phyloP scores from a whole-genome alignment of 2,113 vertebrate species.

The Chauna torquata region DNA sequence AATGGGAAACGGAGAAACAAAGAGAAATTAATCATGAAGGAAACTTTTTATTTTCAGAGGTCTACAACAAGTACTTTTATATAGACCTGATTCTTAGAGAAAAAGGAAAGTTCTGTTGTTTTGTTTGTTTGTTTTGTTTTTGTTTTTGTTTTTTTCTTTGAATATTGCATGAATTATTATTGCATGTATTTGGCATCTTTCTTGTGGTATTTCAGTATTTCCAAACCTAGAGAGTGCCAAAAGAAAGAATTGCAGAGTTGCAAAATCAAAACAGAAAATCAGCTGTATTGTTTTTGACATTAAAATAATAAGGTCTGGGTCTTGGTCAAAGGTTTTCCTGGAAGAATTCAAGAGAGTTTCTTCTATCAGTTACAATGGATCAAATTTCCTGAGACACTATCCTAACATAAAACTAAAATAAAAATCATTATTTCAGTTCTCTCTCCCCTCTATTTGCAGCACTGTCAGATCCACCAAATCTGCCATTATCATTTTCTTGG shows the following conservation, averaged over 20 bases:
- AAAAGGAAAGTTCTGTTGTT: neutral
- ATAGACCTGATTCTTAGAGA: neutral
- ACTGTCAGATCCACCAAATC: neutral
- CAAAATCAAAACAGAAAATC: neutral
- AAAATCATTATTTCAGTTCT: neutral
- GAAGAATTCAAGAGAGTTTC: neutral
- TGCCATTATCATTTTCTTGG: neutral
- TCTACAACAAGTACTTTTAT: neutral
- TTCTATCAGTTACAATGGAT: neutral
- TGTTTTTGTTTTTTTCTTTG: neutral
- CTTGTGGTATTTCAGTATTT: neutral
- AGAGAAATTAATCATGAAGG: neutral
- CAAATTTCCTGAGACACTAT: neutral
- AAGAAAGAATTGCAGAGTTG: neutral
- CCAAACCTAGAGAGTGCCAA: neutral
- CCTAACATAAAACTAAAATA: neutral
- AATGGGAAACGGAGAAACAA: conserved; percentile 17
- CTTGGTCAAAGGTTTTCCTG: neutral
- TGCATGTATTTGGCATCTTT: neutral
- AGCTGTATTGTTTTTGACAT: neutral
- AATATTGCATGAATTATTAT: neutral
- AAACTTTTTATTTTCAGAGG: neutral
- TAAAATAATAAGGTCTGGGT: neutral
- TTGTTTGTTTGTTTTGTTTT: no score
- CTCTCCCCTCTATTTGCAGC: neutral